Percentiles rank a stretch among this genome's conserved stretches.
phyloP scores from a whole-genome alignment of 2,888 invertebrate species.

The Caradrina clavipalpis region DNA sequence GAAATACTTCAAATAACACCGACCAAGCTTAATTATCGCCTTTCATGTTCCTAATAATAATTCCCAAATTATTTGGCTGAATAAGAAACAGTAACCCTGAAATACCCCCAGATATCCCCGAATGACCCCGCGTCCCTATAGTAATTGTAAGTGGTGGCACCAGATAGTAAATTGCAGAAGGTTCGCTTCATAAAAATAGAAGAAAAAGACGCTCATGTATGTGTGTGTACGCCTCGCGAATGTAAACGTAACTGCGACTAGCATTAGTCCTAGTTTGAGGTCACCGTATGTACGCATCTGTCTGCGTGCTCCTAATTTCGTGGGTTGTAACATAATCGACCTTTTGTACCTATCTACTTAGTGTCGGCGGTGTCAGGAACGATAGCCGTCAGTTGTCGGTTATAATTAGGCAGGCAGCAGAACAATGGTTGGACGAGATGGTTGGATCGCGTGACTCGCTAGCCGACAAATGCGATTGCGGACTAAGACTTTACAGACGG shows the following conservation, averaged over 20 bases:
- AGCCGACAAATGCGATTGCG: constrained; percentile 38
- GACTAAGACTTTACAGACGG: constrained; percentile 35
- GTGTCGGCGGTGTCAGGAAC: constrained; percentile 56
- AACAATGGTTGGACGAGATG: constrained; percentile 71
- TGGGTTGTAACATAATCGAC: not conserved
- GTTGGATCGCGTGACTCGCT: constrained; percentile 74
- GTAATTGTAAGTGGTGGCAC: not conserved
- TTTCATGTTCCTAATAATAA: constrained; percentile 21
- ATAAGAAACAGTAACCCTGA: constrained; percentile 26
- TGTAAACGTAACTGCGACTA: no score
- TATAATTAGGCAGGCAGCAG: constrained; percentile 71
- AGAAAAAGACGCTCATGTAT: no score
- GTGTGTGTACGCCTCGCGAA: no score
- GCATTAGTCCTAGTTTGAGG: no score
- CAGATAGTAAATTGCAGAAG: not conserved
- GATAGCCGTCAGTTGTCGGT: constrained; percentile 63
- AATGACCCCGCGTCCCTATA: not conserved
- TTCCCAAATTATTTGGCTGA: constrained; percentile 15
- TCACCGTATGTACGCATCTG: no score
- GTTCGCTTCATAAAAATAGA: not conserved
- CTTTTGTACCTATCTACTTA: not conserved
- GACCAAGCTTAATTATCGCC: constrained; percentile 15
- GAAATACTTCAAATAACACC: constrained; percentile 11
- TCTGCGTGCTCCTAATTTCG: no score
- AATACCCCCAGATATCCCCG: not conserved